Evolutionary conservation across 1,140 invertebrate genomes (phyloP), one percentile per base, ranked within the genome.

Genomic region (Drosophila triauraria): DNA sequence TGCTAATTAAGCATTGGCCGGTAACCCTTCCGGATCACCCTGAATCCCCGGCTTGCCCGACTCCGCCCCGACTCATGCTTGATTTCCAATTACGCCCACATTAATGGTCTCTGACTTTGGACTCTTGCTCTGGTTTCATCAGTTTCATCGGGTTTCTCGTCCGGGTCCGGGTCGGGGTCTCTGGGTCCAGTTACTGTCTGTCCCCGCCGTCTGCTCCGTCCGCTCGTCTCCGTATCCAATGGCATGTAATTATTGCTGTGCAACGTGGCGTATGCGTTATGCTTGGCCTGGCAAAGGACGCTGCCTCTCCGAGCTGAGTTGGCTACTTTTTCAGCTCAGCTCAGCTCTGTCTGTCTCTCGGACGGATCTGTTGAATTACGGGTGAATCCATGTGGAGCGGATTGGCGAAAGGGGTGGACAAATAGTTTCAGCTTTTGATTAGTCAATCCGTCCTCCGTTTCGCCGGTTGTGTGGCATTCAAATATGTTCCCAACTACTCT

Each of bases 161-260:
- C 44, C 15, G 53, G 51, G 50, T 43, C 53, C 53, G 53, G 20
- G 40, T 62, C 54, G 46, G 27, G 35, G 13, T 44, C 40, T 50
- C 44, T 15, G 53, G 51, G 50, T 43, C 53, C 53, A 32, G 53
- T 23, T 38, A 40, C 53, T 54, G 32, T 48, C 46, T 32, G 63
- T 46, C 20, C 35, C 32, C 27, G 17, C 9, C 27, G 17, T 51
- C 23, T 7, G 5, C 0, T 1, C 48, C 46, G 6, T 57, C 47
- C 15, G n/a, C 23, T 56, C 53, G 50, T 51, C 43, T 20, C 57
- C 75, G 71, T 75, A 83, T 87, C 80, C 85, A 90, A 90, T 90
- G 84, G 85, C 85, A 88, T 88, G 85, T 88, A 88, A 88, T 88
- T 90, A 88, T 88, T 81, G 85, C 84, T 81, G 84, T 90, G 84